Percentiles rank a stretch among this genome's conserved stretches.
phyloP scores from a whole-genome alignment of 2,113 vertebrate genomes.

The Castor canadensis region DNA sequence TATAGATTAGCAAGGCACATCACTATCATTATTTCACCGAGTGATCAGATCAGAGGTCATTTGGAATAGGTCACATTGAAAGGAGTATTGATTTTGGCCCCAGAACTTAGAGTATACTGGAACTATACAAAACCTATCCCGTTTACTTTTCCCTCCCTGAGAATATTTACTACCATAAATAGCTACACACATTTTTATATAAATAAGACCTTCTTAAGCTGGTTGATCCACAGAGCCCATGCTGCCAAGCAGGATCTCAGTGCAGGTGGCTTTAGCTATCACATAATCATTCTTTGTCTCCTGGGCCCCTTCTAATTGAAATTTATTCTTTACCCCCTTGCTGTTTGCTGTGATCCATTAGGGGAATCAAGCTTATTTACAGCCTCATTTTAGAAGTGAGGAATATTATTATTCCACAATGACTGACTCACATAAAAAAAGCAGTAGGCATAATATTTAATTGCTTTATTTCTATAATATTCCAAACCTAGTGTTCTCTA shows the following conservation, averaged over 20 bases:
- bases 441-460: background rate
- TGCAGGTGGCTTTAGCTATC: background rate
- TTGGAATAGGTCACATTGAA: slow-evolving; percentile 56
- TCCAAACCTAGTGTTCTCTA: background rate
- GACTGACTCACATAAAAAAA: background rate
- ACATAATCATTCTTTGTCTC: background rate
- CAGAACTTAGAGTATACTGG: background rate
- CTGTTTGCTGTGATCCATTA: background rate
- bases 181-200: background rate
- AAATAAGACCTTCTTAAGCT: background rate
- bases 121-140: background rate
- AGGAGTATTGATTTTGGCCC: slow-evolving; percentile 64
- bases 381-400: background rate
- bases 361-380: background rate
- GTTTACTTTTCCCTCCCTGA: background rate
- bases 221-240: background rate
- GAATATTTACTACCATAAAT: background rate
- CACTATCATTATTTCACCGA: slow-evolving; percentile 58
- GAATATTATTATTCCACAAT: background rate
- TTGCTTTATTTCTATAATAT: background rate
- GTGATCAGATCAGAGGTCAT: background rate
- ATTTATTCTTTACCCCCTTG: background rate
- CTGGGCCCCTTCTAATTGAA: background rate
- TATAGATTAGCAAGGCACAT: slow-evolving; percentile 36
- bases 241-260: background rate